Base-by-base conservation (phyloP, 2,113 vertebrate species). In the Candoia aspera region DNA sequence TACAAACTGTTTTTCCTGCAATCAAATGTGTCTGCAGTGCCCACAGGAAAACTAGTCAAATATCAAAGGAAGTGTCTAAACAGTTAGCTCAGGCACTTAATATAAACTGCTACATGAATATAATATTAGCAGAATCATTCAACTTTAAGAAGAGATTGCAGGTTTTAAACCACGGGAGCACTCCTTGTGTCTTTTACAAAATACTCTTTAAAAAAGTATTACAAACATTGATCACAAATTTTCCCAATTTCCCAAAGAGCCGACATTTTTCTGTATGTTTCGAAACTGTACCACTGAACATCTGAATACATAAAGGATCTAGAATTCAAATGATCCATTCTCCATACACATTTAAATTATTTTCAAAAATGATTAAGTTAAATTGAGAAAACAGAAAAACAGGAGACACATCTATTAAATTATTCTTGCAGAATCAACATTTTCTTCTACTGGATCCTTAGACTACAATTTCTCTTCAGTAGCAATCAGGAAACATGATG, bases 401-500 rank as follows among this genome's bases (percentile, higher is more conserved):
- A 60, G 90, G 9, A 85, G 29, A 59, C 90, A 55, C 37, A 10
- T 12, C 13, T 42, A 62, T n/a, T 53, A 60, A 59, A 29, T 42
- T 54, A 46, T 91, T 79, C 37, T 94, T 92, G 90, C 84, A 89
- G 84, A 55, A 92, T 90, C 95, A 92, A 53, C 33, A 62, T 62
- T 37, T 87, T 58, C 11, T 83, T 91, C 87, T 49, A 42, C 33
- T 42, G 87, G 12, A 86, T 0, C 55, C 68, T 87, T 90, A 59
- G 11, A 90, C 21, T n/a, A 90, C 68, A 86, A 88, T 55, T 55
- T 91, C 37, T 90, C 95, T 94, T 24, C 94, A 85, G 68, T 17
- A 68, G 53, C 85, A 90, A 24, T 94, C 68, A 90, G 8, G 37
- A 21, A 95, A 4, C 49, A 4, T 0, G 46, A 53, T 93, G 54